Base-by-base conservation (phyloP, 1,140 invertebrate genomes). In the Ceratosolen fusciceps region DNA sequence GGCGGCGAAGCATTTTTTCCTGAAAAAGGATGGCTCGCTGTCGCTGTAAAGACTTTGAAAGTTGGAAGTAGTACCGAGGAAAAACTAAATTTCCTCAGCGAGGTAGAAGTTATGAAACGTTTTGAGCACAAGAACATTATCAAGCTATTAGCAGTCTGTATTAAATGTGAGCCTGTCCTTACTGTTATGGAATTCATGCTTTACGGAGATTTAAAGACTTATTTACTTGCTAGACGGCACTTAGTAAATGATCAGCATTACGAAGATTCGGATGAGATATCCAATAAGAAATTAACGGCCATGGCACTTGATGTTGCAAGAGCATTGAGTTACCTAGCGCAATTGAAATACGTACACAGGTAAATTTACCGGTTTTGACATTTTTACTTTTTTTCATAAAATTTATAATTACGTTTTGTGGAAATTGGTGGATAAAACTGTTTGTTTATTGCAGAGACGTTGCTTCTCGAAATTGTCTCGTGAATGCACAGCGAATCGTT, bases 111-210 rank as follows among this genome's bases (percentile, higher is more conserved):
- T 29, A 98, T 98, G 95, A 98, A 98, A 85, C 91, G 94, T 65
- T 96, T 98, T 87, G 94, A 96, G 68, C 97, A 98, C 86, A 94
- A 94, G 81, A 98, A 99, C 86, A 95, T 99, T 43, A 94, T 98
- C 0, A 94, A 94, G 81, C 90, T 99, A 5, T 88, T 98, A 0
- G 96, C 94, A 1, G 96, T 98, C 37, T 96, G 95, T 83, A 96
- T 95, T 1, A 94, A 94, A 85, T 93, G 92, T 60, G 95, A 97
- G 82, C 96, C 97, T 0, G 93, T 97, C 21, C 96, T 96, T 84
- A 96, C 96, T 8, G 93, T 98, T 0, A 97, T 98, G 94, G 97
- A 98, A 87, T 97, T 97, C 82, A 97, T 98, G 95, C 91, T 98
- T 60, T 97, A 97, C 82, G 97, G 97, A 29, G 96, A 98, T 87